Conservation (phyloP, 2,888 invertebrate species). For the Clanis bilineata region DNA sequence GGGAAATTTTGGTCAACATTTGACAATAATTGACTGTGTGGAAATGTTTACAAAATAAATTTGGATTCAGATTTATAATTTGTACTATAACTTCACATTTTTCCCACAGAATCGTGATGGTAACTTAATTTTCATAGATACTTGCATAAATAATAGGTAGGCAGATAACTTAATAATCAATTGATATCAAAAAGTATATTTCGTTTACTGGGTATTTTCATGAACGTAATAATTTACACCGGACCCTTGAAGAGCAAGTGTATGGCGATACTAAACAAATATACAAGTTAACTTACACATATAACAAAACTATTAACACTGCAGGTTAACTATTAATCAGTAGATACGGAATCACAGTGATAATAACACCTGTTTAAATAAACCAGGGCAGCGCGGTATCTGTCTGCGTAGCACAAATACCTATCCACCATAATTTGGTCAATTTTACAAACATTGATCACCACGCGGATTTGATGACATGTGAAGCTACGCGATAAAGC, state of each 20-base stretch:
- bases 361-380: slow-evolving; percentile 16
- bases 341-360: slow-evolving; percentile 9
- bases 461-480: neutral
- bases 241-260: neutral
- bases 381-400: neutral
- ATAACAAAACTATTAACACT: neutral
- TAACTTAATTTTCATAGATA: too few species aligned
- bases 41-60: slow-evolving; percentile 28
- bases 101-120: neutral
- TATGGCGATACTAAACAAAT: neutral
- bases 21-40: slow-evolving; percentile 28
- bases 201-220: too few species aligned
- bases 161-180: too few species aligned
- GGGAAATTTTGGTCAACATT: slow-evolving; percentile 53
- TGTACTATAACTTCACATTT: neutral
- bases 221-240: too few species aligned
- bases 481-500: neutral
- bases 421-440: neutral
- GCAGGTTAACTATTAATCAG: slow-evolving; percentile 8
- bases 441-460: neutral
- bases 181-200: too few species aligned
- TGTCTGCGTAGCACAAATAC: neutral
- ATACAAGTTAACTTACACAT: neutral
- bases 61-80: neutral
- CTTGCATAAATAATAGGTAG: too few species aligned